phyloP scores from a whole-genome alignment of 2,888 invertebrate species.

The Mythimna ferrago region DNA sequence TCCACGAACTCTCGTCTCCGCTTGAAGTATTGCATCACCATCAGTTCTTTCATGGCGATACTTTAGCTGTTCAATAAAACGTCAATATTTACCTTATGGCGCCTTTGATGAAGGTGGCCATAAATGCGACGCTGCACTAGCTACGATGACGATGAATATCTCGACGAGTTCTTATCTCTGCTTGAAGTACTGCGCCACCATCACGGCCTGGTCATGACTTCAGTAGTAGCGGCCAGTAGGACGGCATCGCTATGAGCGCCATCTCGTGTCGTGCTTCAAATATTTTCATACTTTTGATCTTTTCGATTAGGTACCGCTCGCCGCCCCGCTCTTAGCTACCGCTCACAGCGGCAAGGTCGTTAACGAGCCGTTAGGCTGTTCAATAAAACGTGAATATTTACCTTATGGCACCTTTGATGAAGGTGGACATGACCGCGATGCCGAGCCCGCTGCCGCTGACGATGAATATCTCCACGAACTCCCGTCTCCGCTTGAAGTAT shows the following conservation, averaged over 20 bases:
- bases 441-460: conserved; percentile 96
- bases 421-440: conserved; percentile 95
- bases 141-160: conserved; percentile 96
- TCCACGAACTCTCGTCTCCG: conserved; percentile 40
- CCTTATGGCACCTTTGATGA: conserved; percentile 95
- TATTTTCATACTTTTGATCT: too few species aligned
- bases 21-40: too few species aligned
- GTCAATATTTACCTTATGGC: conserved; percentile 92
- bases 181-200: too few species aligned
- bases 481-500: conserved; percentile 96
- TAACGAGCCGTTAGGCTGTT: neutral
- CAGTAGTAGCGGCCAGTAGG: too few species aligned
- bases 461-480: conserved; percentile 97
- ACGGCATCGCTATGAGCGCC: too few species aligned
- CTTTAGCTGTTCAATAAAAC: neutral
- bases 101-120: conserved; percentile 95
- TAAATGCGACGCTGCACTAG: conserved; percentile 95
- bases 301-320: too few species aligned
- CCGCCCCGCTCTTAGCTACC: too few species aligned
- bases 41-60: too few species aligned
- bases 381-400: conserved; percentile 73
- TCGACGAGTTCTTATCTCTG: conserved; percentile 94
- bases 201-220: too few species aligned
- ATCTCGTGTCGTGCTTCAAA: too few species aligned
- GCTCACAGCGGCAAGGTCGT: too few species aligned